Percentiles rank a stretch among this genome's conserved stretches.
Evolutionary conservation across 2,113 vertebrate species (phyloP).

Genomic region (Takifugu flavidus): DNA sequence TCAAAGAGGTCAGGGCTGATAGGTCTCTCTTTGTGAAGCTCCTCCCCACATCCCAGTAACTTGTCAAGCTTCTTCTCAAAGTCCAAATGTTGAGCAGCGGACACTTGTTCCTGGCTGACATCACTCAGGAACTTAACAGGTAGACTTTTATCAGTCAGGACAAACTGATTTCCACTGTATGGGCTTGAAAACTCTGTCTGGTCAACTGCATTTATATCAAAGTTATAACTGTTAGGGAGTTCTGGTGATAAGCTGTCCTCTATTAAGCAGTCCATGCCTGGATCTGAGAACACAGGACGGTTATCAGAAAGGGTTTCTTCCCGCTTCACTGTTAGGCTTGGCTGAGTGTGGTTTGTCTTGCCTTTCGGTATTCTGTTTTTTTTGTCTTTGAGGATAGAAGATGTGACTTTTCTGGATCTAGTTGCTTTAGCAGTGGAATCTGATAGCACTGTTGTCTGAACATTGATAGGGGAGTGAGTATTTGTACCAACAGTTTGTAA

Average conservation of each 20-base stretch:
- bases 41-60: conserved; percentile 62
- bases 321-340: conserved; percentile 61
- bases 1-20: conserved; percentile 87
- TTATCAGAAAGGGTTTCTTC: conserved; percentile 78
- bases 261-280: conserved; percentile 89
- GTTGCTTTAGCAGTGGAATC: conserved; percentile 68
- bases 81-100: conserved; percentile 64
- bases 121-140: conserved; percentile 95
- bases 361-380: conserved; percentile 76
- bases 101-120: conserved; percentile 83
- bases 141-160: conserved; percentile 91
- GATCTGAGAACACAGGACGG: conserved; percentile 83
- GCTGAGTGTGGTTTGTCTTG: conserved; percentile 64
- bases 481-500: conserved; percentile 51
- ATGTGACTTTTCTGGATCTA: conserved; percentile 74
- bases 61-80: conserved; percentile 49
- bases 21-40: conserved; percentile 64
- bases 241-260: conserved; percentile 95
- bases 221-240: conserved; percentile 86
- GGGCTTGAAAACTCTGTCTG: conserved; percentile 91
- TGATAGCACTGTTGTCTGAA: conserved; percentile 57
- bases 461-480: conserved; percentile 48
- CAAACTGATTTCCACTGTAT: conserved; percentile 91
- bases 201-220: conserved; percentile 93
- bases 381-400: conserved; percentile 77